Evolutionary conservation across 2,797 vertebrate species (phyloP), one percentile per base, ranked within the genome.

Genomic region (Chelon auratus): DNA sequence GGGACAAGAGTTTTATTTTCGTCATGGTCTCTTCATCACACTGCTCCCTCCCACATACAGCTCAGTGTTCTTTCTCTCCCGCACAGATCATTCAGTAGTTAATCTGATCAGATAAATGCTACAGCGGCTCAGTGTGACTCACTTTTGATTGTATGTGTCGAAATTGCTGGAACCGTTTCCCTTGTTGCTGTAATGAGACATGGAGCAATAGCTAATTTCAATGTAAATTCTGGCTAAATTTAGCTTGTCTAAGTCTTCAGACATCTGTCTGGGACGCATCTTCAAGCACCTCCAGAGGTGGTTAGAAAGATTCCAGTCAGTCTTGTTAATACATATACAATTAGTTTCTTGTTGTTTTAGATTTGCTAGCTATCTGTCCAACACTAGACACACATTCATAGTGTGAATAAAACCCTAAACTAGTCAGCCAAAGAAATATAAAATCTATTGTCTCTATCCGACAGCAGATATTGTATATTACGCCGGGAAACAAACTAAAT

Each of bases 31-130:
- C 4, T 40, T 6, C 56, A 9, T 20, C 9, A 20, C 11, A 20
- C 8, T 1, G 18, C 47, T 65, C 18, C 26, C 36, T 43, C 36
- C 40, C 33, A 17, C 61, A 51, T 18, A 42, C 14, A 52, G 48
- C 40, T 57, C 37, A 20, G 20, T 36, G 62, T 26, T 51, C 26
- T 33, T 33, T n/a, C 24, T 58, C 22, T 50, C 17, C 20, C 36
- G 63, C 36, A 48, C 33, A 30, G 22, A 50, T 56, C 53, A 43
- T 51, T 42, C n/a, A 17, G 45, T 52, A 5, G 24, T 24, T 59
- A 40, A 58, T 59, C 39, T 48, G 20, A 37, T 48, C 48, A 40
- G 40, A 33, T 50, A 50, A 50, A 48, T 37, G 12, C 45, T 15
- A 20, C 9, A 60, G 36, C 42, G 30, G 56, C 20, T 54, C 20